A percentile compares a stretch with the other conserved stretches of the same genome.
Conservation (phyloP, 2,797 vertebrate genomes). For the Anguilla marmorata region DNA sequence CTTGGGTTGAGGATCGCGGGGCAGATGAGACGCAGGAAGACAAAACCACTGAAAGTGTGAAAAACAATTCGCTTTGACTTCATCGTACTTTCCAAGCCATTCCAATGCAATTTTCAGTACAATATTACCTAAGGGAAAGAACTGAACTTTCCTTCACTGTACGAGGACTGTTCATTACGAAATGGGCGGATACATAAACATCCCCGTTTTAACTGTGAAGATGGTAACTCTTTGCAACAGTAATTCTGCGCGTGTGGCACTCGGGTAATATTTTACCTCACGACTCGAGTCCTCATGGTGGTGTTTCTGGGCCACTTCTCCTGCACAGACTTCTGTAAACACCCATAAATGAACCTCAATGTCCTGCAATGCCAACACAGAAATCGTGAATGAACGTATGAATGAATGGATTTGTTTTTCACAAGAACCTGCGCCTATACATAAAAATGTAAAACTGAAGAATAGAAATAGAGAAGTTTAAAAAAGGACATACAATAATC, state of each 20-base stretch:
- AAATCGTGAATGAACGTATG: not conserved
- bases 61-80: not conserved
- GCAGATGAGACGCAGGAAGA: slow-evolving; percentile 96
- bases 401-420: no score
- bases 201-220: not conserved
- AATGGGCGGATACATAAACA: not conserved
- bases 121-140: not conserved
- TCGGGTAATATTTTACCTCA: slow-evolving; percentile 78
- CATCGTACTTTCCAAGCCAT: not conserved
- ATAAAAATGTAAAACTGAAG: no score
- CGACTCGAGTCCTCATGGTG: slow-evolving; percentile 97
- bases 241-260: not conserved
- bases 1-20: slow-evolving; percentile 97
- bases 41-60: slow-evolving; percentile 84
- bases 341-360: slow-evolving; percentile 94
- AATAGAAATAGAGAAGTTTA: no score
- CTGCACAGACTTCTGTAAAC: slow-evolving; percentile 96
- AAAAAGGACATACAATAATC: no score
- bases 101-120: not conserved
- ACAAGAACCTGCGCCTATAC: no score
- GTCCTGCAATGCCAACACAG: slow-evolving; percentile 72
- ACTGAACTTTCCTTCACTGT: not conserved
- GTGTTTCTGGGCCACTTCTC: slow-evolving; percentile 94
- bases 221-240: not conserved
- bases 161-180: not conserved